Conservation (phyloP, 2,888 invertebrate genomes). For the Griposia aprilina region DNA sequence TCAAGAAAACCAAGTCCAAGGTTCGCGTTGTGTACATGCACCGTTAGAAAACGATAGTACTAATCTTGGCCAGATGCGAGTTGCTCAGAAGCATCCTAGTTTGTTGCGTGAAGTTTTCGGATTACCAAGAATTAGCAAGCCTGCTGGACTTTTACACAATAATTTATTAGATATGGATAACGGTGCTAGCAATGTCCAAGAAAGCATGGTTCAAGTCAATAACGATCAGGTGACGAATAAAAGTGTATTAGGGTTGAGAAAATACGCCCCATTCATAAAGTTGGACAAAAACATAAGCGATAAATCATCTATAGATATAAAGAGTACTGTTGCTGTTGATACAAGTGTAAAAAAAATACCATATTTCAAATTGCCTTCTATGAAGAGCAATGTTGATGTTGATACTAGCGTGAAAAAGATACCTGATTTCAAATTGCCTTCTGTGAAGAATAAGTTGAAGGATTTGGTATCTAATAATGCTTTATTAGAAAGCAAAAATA, state of each 20-base stretch:
- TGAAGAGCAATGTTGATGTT: slow-evolving; percentile 44
- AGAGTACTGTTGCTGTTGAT: slow-evolving; percentile 37
- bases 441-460: slow-evolving; percentile 37
- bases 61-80: slow-evolving; percentile 46
- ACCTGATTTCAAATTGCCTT: slow-evolving; percentile 28
- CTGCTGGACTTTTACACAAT: slow-evolving; percentile 59
- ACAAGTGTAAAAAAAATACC: slow-evolving; percentile 18
- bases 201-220: slow-evolving; percentile 62
- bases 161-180: slow-evolving; percentile 77
- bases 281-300: slow-evolving; percentile 21
- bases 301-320: slow-evolving; percentile 6
- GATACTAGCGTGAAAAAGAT: slow-evolving; percentile 16
- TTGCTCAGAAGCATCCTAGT: slow-evolving; percentile 60
- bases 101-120: slow-evolving; percentile 70
- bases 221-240: slow-evolving; percentile 7
- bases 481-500: slow-evolving; percentile 23
- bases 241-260: slow-evolving; percentile 1
- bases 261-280: slow-evolving; percentile 33
- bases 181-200: slow-evolving; percentile 77
- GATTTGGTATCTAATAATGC: slow-evolving; percentile 35
- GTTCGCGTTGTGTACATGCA: slow-evolving; percentile 73
- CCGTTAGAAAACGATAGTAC: slow-evolving; percentile 67
- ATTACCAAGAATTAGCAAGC: slow-evolving; percentile 63
- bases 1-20: slow-evolving; percentile 78
- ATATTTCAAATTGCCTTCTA: slow-evolving; percentile 27